phyloP scores from a whole-genome alignment of 1,140 invertebrate genomes.

The Eumeta japonica region DNA sequence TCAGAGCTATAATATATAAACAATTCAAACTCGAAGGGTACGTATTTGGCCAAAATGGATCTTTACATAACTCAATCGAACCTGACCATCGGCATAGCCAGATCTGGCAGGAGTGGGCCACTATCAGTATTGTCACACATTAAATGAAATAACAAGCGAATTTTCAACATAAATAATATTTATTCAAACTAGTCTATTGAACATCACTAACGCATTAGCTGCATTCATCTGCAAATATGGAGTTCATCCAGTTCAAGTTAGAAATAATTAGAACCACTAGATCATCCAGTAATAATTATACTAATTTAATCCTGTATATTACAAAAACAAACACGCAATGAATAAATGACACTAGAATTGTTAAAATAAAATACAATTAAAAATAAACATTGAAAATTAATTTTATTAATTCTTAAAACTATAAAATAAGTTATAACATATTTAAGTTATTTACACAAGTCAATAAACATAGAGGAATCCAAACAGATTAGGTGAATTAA shows the following conservation, averaged over 20 bases:
- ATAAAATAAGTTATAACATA: slow-evolving; percentile 1
- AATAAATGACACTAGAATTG: too few species aligned
- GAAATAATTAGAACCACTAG: slow-evolving; percentile 29
- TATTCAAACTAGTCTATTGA: slow-evolving; percentile 59
- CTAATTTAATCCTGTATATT: slow-evolving; percentile 39
- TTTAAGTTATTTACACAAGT: neutral
- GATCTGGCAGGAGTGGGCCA: too few species aligned
- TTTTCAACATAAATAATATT: slow-evolving; percentile 59
- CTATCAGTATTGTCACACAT: too few species aligned
- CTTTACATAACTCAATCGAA: too few species aligned
- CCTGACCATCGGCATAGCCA: too few species aligned
- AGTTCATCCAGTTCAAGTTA: slow-evolving; percentile 25
- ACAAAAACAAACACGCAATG: slow-evolving; percentile 44
- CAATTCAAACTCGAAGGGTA: too few species aligned
- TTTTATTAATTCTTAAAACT: too few species aligned
- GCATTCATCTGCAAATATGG: slow-evolving; percentile 58
- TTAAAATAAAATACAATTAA: slow-evolving; percentile 49
- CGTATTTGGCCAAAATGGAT: too few species aligned
- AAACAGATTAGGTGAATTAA: too few species aligned
- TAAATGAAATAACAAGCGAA: slow-evolving; percentile 37
- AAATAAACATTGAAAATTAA: slow-evolving; percentile 46
- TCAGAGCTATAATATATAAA: too few species aligned
- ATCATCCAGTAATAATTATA: slow-evolving; percentile 36
- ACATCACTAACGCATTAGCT: slow-evolving; percentile 57
- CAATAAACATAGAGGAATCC: neutral